Percentiles rank a stretch among this genome's conserved stretches.
phyloP scores from a whole-genome alignment of 2,113 vertebrate species.

The Sinocyclocheilus grahami region DNA sequence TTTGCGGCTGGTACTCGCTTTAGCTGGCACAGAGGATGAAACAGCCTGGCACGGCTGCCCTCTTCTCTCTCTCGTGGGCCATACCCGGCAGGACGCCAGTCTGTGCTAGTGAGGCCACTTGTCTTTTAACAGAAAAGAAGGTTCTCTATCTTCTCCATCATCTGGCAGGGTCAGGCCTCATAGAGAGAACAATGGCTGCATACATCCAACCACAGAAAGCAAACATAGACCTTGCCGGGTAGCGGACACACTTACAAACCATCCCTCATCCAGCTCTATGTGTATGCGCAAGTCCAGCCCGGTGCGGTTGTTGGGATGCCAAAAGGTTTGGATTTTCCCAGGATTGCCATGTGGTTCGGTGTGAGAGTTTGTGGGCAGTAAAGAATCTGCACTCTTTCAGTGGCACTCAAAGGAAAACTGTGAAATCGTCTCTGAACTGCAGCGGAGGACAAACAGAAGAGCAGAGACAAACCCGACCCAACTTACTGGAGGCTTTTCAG shows the following conservation, averaged over 20 bases:
- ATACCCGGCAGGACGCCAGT: conserved; percentile 76
- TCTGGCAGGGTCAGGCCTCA: conserved; percentile 66
- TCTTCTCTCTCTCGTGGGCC: conserved; percentile 30
- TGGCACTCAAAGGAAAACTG: conserved; percentile 75
- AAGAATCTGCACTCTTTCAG: conserved; percentile 79
- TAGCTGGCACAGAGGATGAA: conserved; percentile 38
- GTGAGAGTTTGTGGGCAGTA: conserved; percentile 77
- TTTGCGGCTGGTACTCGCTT: conserved; percentile 26
- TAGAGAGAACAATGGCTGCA: conserved; percentile 67
- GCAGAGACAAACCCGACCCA: conserved; percentile 32
- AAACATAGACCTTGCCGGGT: conserved; percentile 67
- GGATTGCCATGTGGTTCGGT: conserved; percentile 66
- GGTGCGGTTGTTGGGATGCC: conserved; percentile 66
- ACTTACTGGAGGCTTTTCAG: conserved; percentile 61
- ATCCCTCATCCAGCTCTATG: conserved; percentile 75
- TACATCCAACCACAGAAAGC: conserved; percentile 65
- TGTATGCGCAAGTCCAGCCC: conserved; percentile 34
- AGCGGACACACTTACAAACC: conserved; percentile 58
- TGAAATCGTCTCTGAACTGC: conserved; percentile 79
- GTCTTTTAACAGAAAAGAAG: conserved; percentile 73
- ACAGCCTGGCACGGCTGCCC: conserved; percentile 10
- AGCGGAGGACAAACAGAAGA: conserved; percentile 74
- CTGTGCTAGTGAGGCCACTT: conserved; percentile 71
- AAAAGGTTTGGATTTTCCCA: conserved; percentile 81
- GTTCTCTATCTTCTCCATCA: conserved; percentile 69